Base-by-base conservation (phyloP, 2,888 invertebrate species). In the Conops quadrifasciatus region DNA sequence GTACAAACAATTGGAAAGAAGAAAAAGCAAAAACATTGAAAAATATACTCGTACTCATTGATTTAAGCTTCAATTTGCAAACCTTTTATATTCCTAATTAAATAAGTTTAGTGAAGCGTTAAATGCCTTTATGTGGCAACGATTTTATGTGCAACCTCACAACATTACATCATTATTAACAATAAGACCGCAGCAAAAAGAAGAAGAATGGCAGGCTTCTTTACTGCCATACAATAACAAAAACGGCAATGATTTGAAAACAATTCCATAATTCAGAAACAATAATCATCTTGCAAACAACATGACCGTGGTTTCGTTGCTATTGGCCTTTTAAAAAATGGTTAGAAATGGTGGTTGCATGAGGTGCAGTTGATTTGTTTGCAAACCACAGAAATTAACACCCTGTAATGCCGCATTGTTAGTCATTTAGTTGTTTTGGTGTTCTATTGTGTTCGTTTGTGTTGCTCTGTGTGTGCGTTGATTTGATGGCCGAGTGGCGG, bases 71-170 rank as follows among this genome's bases (percentile, higher is more conserved):
- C n/a, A n/a, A 36, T 36, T 36, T 9, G 5, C 4, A 36, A 36
- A 36, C 36, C 36, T 36, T 36, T 36, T 36, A 36, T 36, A 36
- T 36, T 74, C 74, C 78, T 78, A 78, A 79, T 79, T 79, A 79
- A 79, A 78, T 79, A 78, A 76, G 78, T 77, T 78, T 77, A 79
- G 78, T 78, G 77, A 79, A 76, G 79, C 79, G 77, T 79, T 78
- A 75, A 77, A 70, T 78, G 78, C 77, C 76, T 47, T 63, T 47
- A 13, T 47, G 30, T 53, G 30, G 36, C 21, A 24, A 53, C 30
- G n/a, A 36, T 36, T 36, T 53, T n/a, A 21, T 66, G 43, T 15
- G 19, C 28, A 24, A 49, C n/a, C 13, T 51, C 49, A 51, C 30
- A 28, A 51, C 30, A 36, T 36, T 9, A 63, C 63, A 63, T 24